Evolutionary conservation across 1,140 invertebrate species (phyloP).

Genomic region (Drosophila mojavensis): DNA sequence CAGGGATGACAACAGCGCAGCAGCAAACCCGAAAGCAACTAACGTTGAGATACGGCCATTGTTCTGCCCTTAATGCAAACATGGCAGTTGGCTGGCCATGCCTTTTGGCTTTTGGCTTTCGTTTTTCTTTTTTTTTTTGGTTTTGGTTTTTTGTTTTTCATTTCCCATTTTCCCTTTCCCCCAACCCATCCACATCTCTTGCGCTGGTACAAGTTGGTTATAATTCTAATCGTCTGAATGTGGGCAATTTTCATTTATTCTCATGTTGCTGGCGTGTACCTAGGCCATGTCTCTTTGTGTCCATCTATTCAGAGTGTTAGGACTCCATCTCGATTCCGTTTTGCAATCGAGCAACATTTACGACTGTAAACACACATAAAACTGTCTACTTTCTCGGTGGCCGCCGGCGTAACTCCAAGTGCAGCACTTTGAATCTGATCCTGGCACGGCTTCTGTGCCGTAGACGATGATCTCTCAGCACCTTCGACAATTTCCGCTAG

Average conservation of each 20-base stretch:
- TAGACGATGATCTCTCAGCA: constrained; percentile 54
- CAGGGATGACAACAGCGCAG: constrained; percentile 76
- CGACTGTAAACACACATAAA: constrained; percentile 83
- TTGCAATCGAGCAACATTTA: constrained; percentile 78
- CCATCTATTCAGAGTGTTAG: neutral
- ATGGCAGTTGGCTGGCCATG: constrained; percentile 64
- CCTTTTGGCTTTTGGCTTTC: constrained; percentile 30
- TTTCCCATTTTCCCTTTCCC: neutral
- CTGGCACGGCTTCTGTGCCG: constrained; percentile 65
- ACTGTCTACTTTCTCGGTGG: constrained; percentile 62
- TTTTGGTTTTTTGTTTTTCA: neutral
- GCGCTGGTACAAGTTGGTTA: constrained; percentile 49
- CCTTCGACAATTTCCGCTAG: constrained; percentile 71
- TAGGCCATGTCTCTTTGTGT: constrained; percentile 13
- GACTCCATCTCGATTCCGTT: constrained; percentile 22
- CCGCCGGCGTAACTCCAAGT: constrained; percentile 45
- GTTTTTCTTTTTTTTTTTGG: constrained; percentile 8
- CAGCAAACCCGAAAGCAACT: constrained; percentile 24
- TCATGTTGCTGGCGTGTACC: constrained; percentile 7
- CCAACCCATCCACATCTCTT: constrained; percentile 1
- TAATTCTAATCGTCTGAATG: constrained; percentile 72
- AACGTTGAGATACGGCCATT: constrained; percentile 68
- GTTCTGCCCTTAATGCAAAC: constrained; percentile 64
- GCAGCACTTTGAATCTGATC: constrained; percentile 73
- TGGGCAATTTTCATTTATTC: constrained; percentile 58